These are phyloP conservation scores for Cephus pulcher DNA, from an alignment of 2,888 invertebrate species.

Conservation along the genomic window DNA sequence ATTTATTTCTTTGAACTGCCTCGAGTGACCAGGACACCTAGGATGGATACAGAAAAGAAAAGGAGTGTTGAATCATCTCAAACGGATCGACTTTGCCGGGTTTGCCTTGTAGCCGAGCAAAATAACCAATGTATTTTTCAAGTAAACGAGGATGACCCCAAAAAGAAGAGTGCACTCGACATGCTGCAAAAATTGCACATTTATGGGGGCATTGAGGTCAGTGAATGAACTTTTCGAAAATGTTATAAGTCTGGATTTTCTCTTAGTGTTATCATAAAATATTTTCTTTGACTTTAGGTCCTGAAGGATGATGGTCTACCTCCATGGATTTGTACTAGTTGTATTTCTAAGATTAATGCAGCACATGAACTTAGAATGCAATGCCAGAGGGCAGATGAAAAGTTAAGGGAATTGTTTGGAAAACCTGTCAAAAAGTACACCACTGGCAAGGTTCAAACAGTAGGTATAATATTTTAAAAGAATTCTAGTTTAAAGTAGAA, in stretches of 20 bases:
- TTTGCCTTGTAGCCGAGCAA: conserved; percentile 45
- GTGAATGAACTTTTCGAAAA: not conserved
- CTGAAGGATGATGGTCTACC: conserved; percentile 52
- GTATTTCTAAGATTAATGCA: conserved; percentile 41
- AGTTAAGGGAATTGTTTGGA: conserved; percentile 41
- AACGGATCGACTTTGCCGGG: conserved; percentile 41
- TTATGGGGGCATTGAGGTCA: conserved; percentile 54
- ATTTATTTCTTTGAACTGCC: not conserved
- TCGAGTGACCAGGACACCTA: not conserved
- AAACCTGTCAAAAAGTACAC: conserved; percentile 23
- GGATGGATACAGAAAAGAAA: not conserved
- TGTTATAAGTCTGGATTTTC: not conserved
- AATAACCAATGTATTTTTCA: conserved; percentile 48
- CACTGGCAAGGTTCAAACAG: not conserved
- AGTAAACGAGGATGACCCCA: conserved; percentile 19
- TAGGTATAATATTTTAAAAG: not conserved
- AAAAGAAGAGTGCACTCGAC: conserved; percentile 20
- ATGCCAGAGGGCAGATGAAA: conserved; percentile 48
- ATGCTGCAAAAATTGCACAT: conserved; percentile 43
- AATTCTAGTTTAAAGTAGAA: not conserved
- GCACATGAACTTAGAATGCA: conserved; percentile 51
- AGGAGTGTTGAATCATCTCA: not conserved
- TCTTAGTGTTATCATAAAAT: not conserved
- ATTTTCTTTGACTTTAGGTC: conserved; percentile 34
- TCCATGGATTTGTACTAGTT: conserved; percentile 44